Evolutionary conservation across 2,888 invertebrate species (phyloP).

Genomic region (Campoletis raptor): DNA sequence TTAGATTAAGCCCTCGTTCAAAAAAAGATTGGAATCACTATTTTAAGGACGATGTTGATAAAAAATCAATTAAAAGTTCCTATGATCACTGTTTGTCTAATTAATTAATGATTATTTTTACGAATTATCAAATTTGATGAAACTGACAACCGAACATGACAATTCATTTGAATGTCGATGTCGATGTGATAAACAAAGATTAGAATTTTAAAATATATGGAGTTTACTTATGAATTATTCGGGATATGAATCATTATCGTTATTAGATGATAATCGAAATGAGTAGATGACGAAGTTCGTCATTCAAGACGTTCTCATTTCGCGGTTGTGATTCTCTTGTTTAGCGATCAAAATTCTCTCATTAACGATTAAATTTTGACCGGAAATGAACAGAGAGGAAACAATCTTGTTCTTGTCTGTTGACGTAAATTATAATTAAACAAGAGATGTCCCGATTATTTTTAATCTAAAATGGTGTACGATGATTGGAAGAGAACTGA

Average conservation of each 20-base stretch:
- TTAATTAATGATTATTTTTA: neutral
- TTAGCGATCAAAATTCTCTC: slow-evolving; percentile 42
- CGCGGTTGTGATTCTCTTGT: slow-evolving; percentile 28
- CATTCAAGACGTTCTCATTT: slow-evolving; percentile 5
- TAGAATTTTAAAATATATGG: neutral
- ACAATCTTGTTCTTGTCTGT: neutral
- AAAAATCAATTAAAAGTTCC: neutral
- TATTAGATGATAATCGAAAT: neutral
- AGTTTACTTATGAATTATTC: neutral
- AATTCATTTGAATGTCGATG: neutral
- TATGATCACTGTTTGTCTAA: neutral
- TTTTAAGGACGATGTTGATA: neutral
- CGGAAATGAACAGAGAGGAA: slow-evolving; percentile 18
- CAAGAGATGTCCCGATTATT: slow-evolving; percentile 1
- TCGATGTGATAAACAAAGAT: neutral
- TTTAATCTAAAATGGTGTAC: neutral
- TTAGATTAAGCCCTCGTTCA: neutral
- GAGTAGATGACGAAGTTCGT: neutral
- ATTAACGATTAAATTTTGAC: slow-evolving; percentile 1
- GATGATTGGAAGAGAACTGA: neutral
- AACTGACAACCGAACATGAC: neutral
- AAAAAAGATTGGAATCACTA: neutral
- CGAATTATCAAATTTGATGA: neutral
- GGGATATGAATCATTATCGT: neutral
- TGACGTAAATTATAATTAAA: slow-evolving; percentile 33